Evolutionary conservation across 2,888 invertebrate genomes (phyloP), one percentile per base, ranked within the genome.

Genomic region (Metopia argyrocephala): DNA sequence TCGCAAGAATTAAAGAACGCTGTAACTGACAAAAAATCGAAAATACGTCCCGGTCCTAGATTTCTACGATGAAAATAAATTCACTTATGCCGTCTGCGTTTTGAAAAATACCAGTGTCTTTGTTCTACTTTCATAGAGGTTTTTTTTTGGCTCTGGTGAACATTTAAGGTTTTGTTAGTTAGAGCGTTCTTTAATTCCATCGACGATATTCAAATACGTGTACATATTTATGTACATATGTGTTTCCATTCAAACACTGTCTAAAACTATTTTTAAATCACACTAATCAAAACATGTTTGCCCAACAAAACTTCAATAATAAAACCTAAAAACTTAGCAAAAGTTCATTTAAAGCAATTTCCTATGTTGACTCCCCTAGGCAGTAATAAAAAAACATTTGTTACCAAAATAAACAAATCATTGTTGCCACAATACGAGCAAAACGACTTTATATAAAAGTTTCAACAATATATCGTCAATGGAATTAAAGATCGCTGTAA

Each of bases 331-430:
- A 62, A 62, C 20, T 45, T 31, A 25, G 25, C 64, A 25, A 64
- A 73, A 31, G n/a, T 59, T 66, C 21, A 31, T 54, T 48, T 48
- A 57, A 18, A 20, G 52, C 25, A 52, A 23, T 20, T 52, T 69
- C 56, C 18, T 48, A 57, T 50, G 48, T 62, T 31, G n/a, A 25
- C 25, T 20, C 48, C 48, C 70, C 15, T 59, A 50, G 27, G 66
- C 20, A 45, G 1, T n/a, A 27, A 54, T 23, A 56, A 27, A 50
- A 57, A 50, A 73, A 52, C 12, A 38, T 28, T 74, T 74, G 65
- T 74, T 79, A 79, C 46, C 50, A 64, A 79, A 74, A 74, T 69
- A 74, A 74, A 79, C 64, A 74, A 69, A 38, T 78, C 50, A 50
- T 62, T 74, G 79, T 69, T 74, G 74, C 57, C 57, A 78, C 62